Evolutionary conservation across 2,888 invertebrate species (phyloP), one percentile per base, ranked within the genome.

Genomic region (Merodon equestris): DNA sequence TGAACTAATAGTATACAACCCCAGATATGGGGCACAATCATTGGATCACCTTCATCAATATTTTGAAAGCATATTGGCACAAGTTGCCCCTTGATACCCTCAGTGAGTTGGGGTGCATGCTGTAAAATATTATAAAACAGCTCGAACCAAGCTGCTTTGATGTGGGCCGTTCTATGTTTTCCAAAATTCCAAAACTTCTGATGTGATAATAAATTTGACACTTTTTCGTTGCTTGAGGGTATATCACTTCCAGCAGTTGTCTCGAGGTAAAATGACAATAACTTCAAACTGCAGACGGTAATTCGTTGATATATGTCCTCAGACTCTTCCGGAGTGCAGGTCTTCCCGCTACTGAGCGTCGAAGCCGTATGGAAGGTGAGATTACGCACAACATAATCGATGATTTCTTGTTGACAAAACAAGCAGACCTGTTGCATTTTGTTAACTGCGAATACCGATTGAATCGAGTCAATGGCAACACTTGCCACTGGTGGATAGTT

Each of bases 401-500:
- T 84, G 68, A 97, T 94, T 89, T 97, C 97, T 45, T 91, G 90
- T 85, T 95, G 95, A 86, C 96, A 97, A 89, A 94, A 96, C 4
- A 92, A 87, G 56, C 97, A 91, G 9, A 95, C 97, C 85, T 95
- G 95, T 1, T 92, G 91, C 56, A 94, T 90, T 89, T 97, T 97
- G 53, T 91, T 91, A 7, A 92, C 90, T 0, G 96, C 93, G 88
- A 98, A 98, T 0, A 96, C 94, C 72, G 91, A 92, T 83, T 90
- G 90, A 83, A 96, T 95, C 3, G 94, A 92, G 12, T 84, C 71
- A 38, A 88, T 89, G 0, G 96, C 96, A 71, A 93, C 92, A 82
- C 92, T 91, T 5, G 95, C 93, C 14, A 96, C 96, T 9, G 96
- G 96, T 42, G 95, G 93, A 89, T 96, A 95, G 10, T 93, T 93